Base-by-base conservation (phyloP, 2,888 invertebrate species). In the Clitarchus hookeri region DNA sequence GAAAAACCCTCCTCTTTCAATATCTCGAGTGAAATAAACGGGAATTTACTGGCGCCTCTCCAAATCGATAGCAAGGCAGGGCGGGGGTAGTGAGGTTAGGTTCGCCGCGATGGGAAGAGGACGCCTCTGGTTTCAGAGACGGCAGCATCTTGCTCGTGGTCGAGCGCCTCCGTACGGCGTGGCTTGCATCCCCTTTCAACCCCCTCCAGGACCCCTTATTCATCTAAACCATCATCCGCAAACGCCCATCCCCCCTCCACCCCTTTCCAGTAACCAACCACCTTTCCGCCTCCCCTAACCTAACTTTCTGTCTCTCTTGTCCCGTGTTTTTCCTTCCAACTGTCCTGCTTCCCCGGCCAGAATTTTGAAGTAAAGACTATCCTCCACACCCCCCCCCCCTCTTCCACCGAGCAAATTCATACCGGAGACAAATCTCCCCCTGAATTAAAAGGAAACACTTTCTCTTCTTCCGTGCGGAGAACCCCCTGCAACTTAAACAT, bases 21-120 rank as follows among this genome's bases (percentile, higher is more conserved):
- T 86, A 86, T 86, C 86, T 84, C 86, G 80, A 79, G 84, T 79
- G 84, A 86, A 86, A 84, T 84, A 86, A 86, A 86, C 53, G 86
- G 82, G 84, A 84, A 86, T 86, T 86, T 86, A 86, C 84, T 86
- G 86, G 84, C 86, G 84, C 26, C 36, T 79, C 84, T 84, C 84
- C 84, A 79, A 65, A 84, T 86, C 86, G 86, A 86, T 86, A 26
- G 80, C 26, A 36, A 23, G 65, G 16, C 0, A n/a, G 11, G 36
- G 36, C 11, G 36, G 82, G 27, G 44, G 8, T 6, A 79, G 79
- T 13, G 48, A 48, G 48, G 48, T 48, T 48, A 48, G 48, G 48
- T 65, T n/a, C 23, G n/a, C 65, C 65, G n/a, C 65, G 11, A 12
- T 53, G 4, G 0, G n/a, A 23, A 65, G 19, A n/a, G 65, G 65